Evolutionary conservation across 2,113 vertebrate species (phyloP), one percentile per base, ranked within the genome.

Genomic region (Leptocoma aspasia): DNA sequence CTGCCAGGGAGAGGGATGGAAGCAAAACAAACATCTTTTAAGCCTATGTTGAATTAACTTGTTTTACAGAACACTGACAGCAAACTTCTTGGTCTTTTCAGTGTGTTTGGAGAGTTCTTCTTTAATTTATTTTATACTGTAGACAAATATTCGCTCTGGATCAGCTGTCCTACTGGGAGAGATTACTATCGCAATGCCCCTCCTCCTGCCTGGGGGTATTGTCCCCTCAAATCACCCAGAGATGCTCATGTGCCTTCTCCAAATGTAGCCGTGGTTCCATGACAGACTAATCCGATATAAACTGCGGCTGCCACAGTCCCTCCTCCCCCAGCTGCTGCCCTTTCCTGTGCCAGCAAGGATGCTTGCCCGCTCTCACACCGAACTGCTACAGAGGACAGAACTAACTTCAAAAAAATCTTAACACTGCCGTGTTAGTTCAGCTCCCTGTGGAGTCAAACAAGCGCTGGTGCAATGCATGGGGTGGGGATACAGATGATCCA

Each of bases 181-280:
- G 83, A 96, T 91, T 94, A 81, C 39, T 56, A 47, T 14, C 0
- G 6, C 35, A 92, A 31, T 50, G 52, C 72, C 44, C 70, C 86
- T 86, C 89, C 90, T 83, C 44, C 72, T 68, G 80, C 95, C 47
- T 27, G 60, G 6, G 64, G 60, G 17, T 49, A 49, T 9, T 91
- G 94, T 94, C 72, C 92, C 64, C 80, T 77, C 94, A 84, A 64
- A 92, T 92, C 86, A 86, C 80, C 65, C 27, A 10, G 92, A 93
- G 92, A 88, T 89, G 76, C 79, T 73, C 95, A 52, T 44, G 52
- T 75, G 75, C 20, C 1, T 86, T 52, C 76, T 92, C 72, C 90
- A 94, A 66, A 93, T 23, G 60, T 52, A 47, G 59, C 35, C 1
- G 3, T 14, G n/a, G 80, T 78, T 95, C 92, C 71, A 39, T 12